Evolutionary conservation across 2,888 invertebrate species (phyloP), one percentile per base, ranked within the genome.

Genomic region (Eutolmus rufibarbis): DNA sequence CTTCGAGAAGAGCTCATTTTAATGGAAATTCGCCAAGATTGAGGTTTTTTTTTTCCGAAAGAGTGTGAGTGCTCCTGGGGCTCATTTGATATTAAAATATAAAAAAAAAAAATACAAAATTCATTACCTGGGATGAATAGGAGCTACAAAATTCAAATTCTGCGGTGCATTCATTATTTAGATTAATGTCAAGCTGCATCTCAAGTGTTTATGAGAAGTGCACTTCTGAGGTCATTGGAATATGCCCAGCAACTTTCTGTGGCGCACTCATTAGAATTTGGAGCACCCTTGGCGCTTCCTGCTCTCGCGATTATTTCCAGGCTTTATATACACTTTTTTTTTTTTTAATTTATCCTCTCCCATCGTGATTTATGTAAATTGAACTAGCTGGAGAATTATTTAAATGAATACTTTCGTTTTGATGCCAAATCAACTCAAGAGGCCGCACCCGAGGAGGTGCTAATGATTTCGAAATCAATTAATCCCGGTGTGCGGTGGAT

Each of bases 151-250:
- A 51, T 28, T 51, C 14, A 28, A 51, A 56, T 79, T n/a, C 28
- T 79, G 7, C 51, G 79, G 40, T 79, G 79, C 51, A 51, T 79
- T 79, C 46, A 79, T 79, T 79, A 79, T 79, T 79, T 79, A 79
- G 51, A 79, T 79, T 79, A 79, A 46, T 79, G 51, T 79, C 51
- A 51, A 79, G 46, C 46, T 46, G 34, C 23, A 43, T 16, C 79
- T 51, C 12, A 43, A 51, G 51, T 79, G 51, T 79, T 79, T 79
- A 79, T 28, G 28, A 19, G 23, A 19, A 79, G 51, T 51, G 51
- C 79, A 28, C 46, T 79, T 28, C 79, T 79, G 16, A 79, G 79
- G 51, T 79, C 79, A 46, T 31, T 28, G 79, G n/a, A 46, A 79
- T 28, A 46, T n/a, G 19, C 46, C 28, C 14, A 19, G 16, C 28